Percentiles rank a stretch among this genome's conserved stretches.
Conservation (phyloP, 2,888 invertebrate genomes). For the Brachyopa scutellaris region DNA sequence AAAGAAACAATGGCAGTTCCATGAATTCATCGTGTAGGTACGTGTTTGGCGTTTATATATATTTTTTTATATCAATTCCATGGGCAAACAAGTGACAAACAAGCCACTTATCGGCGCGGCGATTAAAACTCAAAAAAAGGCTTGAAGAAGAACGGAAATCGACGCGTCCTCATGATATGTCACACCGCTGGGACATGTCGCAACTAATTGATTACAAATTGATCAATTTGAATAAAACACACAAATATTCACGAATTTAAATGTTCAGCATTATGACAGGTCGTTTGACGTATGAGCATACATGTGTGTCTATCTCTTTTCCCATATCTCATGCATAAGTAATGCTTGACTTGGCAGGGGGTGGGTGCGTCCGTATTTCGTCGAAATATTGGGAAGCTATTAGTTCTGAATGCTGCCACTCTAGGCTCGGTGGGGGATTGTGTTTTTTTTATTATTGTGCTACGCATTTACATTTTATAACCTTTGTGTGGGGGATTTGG, state of each 20-base stretch:
- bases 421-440: slow-evolving; percentile 24
- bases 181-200: slow-evolving; percentile 29
- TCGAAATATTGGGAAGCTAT: slow-evolving; percentile 13
- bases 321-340: slow-evolving; percentile 13
- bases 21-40: slow-evolving; percentile 39
- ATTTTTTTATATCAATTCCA: slow-evolving; percentile 23
- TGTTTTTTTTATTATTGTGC: slow-evolving; percentile 30
- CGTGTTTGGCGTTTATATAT: slow-evolving; percentile 37
- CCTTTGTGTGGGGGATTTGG: slow-evolving; percentile 22
- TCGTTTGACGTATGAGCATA: slow-evolving; percentile 34
- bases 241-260: slow-evolving; percentile 40
- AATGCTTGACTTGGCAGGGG: neutral
- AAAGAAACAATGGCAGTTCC: slow-evolving; percentile 49
- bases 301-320: slow-evolving; percentile 17
- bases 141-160: slow-evolving; percentile 50
- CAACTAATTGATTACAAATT: slow-evolving; percentile 60
- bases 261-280: slow-evolving; percentile 39
- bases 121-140: slow-evolving; percentile 43
- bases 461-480: slow-evolving; percentile 40
- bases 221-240: slow-evolving; percentile 57
- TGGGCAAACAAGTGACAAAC: slow-evolving; percentile 33
- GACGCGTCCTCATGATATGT: slow-evolving; percentile 32
- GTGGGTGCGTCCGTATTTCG: slow-evolving; percentile 2
- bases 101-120: slow-evolving; percentile 48
- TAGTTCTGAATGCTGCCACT: slow-evolving; percentile 12